These are phyloP conservation scores for Drosophila quadrilineata DNA, from an alignment of 1,140 invertebrate genomes.

Conservation along the genomic window DNA sequence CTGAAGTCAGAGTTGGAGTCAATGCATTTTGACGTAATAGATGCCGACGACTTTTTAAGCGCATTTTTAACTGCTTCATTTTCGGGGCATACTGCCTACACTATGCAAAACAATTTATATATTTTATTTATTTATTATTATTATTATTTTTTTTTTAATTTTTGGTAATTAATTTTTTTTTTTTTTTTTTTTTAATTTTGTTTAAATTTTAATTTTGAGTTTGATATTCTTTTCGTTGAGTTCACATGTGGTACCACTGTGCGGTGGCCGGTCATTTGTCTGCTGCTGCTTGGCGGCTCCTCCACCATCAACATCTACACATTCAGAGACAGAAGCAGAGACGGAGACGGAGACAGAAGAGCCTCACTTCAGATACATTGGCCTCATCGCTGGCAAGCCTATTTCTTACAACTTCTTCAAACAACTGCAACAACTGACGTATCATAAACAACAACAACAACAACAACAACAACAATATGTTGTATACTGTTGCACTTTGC, in stretches of 20 bases:
- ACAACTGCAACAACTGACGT: constrained; percentile 75
- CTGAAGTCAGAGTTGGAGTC: constrained; percentile 20
- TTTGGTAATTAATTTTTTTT: too few species aligned
- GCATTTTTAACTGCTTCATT: constrained; percentile 42
- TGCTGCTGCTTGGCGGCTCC: constrained; percentile 21
- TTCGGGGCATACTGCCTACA: constrained; percentile 6
- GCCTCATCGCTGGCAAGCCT: constrained; percentile 46
- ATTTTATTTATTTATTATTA: too few species aligned
- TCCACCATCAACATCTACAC: background rate
- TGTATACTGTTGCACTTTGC: constrained; percentile 61
- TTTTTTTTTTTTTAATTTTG: too few species aligned
- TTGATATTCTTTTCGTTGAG: too few species aligned
- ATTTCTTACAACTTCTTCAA: constrained; percentile 77
- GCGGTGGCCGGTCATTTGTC: constrained; percentile 57
- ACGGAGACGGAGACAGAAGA: too few species aligned
- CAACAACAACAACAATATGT: constrained; percentile 20
- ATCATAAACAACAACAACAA: constrained; percentile 68
- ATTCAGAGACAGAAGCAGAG: background rate
- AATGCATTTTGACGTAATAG: constrained; percentile 40
- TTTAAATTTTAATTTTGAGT: too few species aligned
- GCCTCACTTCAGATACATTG: constrained; percentile 10
- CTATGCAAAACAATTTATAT: too few species aligned
- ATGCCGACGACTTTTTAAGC: constrained; percentile 40
- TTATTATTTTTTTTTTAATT: too few species aligned
- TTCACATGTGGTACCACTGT: constrained; percentile 55